Base-by-base conservation (phyloP, 2,888 invertebrate species). In the Linnaemya vulpina region DNA sequence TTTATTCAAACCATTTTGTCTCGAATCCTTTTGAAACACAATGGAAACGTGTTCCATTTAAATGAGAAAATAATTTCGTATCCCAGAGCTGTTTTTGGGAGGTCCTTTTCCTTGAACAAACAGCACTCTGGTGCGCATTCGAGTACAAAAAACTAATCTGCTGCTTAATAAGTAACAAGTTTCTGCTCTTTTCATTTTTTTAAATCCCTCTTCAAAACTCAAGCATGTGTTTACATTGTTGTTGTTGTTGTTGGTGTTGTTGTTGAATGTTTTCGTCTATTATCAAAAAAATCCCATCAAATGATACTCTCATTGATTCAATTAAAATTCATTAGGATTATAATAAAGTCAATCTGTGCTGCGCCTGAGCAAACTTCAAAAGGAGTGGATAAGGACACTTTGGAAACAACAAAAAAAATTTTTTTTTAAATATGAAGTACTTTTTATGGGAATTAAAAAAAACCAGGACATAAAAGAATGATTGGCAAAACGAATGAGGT, bases 291-390 rank as follows among this genome's bases (percentile, higher is more conserved):
- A 85, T 82, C 82, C 85, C 85, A 85, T 85, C 85, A 85, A 85
- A 85, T 85, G 82, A 67, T 82, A 82, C 75, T 85, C 82, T 85
- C 82, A 85, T 85, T 79, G 85, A 78, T 82, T 67, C 88, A 87
- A 90, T 92, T 92, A 91, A 89, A 92, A 91, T 91, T 90, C 91
- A 92, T 92, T 91, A 91, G 88, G 91, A 91, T 91, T 91, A 92
- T 89, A 89, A 88, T 89, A 89, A 91, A 90, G 90, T 89, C 90
- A 89, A 89, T 88, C 88, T 89, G 88, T 60, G 63, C 53, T 35
- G 7, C 15, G 15, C 38, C 43, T 43, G 43, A 67, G 20, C 62
- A 68, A 60, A 79, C 46, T 68, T 53, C 51, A 85, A 80, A 75
- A 79, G 51, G 55, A 74, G 15, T 9, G 38, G 2, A 65, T 75